These are phyloP conservation scores for Stratiolaelaps scimitus DNA, from an alignment of 1,140 invertebrate genomes.

Conservation along the genomic window DNA sequence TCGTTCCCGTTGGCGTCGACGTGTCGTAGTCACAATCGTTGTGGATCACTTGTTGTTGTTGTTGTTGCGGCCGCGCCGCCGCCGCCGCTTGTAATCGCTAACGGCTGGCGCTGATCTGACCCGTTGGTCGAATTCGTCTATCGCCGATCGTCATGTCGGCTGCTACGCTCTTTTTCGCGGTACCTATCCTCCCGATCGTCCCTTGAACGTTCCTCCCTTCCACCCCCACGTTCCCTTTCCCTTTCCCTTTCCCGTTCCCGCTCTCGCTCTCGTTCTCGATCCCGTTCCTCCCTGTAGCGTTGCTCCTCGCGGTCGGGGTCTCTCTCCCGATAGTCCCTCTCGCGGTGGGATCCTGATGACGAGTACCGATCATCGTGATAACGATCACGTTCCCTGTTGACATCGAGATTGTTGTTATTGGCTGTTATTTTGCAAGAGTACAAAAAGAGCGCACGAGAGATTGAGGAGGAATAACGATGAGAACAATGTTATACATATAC, in stretches of 20 bases:
- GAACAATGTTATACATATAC: not conserved
- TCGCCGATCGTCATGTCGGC: slow-evolving; percentile 20
- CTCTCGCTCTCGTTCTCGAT: slow-evolving; percentile 34
- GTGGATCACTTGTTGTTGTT: too few relatives aligned
- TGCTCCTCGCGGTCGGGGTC: slow-evolving; percentile 46
- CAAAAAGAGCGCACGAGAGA: too few relatives aligned
- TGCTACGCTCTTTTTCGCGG: slow-evolving; percentile 21
- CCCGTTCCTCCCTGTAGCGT: slow-evolving; percentile 41
- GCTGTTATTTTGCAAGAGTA: too few relatives aligned
- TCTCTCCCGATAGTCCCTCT: slow-evolving; percentile 48
- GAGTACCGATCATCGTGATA: slow-evolving; percentile 30
- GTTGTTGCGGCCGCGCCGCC: too few relatives aligned
- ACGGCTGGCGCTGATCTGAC: too few relatives aligned
- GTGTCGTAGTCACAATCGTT: not conserved
- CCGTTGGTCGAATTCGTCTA: not conserved
- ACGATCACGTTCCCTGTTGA: slow-evolving; percentile 21
- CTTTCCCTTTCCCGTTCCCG: too few relatives aligned
- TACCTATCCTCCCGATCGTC: slow-evolving; percentile 22
- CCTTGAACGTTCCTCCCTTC: not conserved
- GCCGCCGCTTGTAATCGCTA: too few relatives aligned
- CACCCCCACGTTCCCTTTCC: slow-evolving; percentile 20
- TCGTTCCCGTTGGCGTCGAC: not conserved
- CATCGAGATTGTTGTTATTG: not conserved
- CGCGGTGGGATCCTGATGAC: slow-evolving; percentile 25
- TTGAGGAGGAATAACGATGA: not conserved